These are phyloP conservation scores for Andrena dorsata DNA, from an alignment of 2,888 invertebrate species.

Conservation along the genomic window DNA sequence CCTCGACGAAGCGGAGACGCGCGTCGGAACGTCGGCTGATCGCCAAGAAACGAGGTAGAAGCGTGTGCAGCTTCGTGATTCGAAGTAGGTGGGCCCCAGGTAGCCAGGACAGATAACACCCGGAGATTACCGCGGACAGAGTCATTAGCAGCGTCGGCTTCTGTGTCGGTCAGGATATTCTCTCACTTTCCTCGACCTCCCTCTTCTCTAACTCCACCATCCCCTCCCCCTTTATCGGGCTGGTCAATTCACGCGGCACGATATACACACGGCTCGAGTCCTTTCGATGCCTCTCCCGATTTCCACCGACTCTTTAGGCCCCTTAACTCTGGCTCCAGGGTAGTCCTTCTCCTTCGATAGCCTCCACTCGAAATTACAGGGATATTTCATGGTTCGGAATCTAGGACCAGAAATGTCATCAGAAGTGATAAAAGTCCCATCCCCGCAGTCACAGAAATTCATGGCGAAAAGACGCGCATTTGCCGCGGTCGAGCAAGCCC, in stretches of 20 bases:
- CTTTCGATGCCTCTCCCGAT: slow-evolving; percentile 49
- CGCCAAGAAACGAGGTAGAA: slow-evolving; percentile 68
- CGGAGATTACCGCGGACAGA: slow-evolving; percentile 85
- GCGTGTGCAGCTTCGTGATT: slow-evolving; percentile 82
- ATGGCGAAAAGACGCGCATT: slow-evolving; percentile 53
- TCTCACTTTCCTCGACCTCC: slow-evolving; percentile 69
- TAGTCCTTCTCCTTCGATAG: neutral
- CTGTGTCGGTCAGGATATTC: slow-evolving; percentile 81
- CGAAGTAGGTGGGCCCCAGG: slow-evolving; percentile 85
- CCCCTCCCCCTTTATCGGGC: slow-evolving; percentile 67
- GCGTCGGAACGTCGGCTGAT: slow-evolving; percentile 25
- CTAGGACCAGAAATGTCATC: too few relatives aligned
- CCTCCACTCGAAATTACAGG: neutral
- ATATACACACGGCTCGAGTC: slow-evolving; percentile 58
- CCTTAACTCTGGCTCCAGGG: neutral
- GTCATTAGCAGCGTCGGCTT: slow-evolving; percentile 85
- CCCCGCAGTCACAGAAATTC: neutral
- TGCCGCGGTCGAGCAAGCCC: slow-evolving; percentile 48
- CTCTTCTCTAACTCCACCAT: slow-evolving; percentile 22
- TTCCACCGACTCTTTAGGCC: slow-evolving; percentile 38
- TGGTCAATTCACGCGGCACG: slow-evolving; percentile 79
- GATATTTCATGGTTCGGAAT: neutral
- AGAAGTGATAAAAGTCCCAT: too few relatives aligned
- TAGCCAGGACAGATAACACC: slow-evolving; percentile 85
- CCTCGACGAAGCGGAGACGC: slow-evolving; percentile 15